These are phyloP conservation scores for Ciconia maguari DNA, from an alignment of 2,113 vertebrate species.

Conservation along the genomic window DNA sequence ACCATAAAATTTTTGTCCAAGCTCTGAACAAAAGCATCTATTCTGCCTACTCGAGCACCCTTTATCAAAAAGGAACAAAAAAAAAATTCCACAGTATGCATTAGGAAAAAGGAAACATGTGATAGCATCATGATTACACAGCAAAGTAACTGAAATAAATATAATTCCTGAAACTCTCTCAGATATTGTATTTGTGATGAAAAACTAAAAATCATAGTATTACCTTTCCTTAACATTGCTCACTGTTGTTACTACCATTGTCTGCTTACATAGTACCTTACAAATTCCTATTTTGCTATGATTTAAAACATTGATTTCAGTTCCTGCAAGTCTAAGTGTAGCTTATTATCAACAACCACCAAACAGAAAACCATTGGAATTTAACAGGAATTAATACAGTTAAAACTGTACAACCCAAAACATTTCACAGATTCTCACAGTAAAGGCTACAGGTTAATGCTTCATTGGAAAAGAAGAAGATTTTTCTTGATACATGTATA, in stretches of 20 bases:
- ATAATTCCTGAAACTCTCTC: neutral
- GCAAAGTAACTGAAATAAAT: neutral
- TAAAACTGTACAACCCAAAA: neutral
- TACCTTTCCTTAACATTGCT: neutral
- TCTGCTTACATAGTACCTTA: neutral
- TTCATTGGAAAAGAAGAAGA: neutral
- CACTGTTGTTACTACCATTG: neutral
- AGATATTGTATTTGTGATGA: neutral
- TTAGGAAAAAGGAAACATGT: neutral
- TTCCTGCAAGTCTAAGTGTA: neutral
- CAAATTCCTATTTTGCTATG: neutral
- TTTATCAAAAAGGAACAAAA: conserved; percentile 40
- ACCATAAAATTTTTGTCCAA: conserved; percentile 99
- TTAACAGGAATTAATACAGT: neutral
- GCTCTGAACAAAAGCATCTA: conserved; percentile 98
- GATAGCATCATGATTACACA: neutral
- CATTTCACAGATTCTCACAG: neutral
- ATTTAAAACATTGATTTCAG: neutral
- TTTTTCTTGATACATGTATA: neutral
- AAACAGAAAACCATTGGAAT: neutral
- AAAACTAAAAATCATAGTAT: neutral
- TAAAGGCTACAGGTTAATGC: neutral
- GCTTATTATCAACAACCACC: neutral
- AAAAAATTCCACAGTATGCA: neutral
- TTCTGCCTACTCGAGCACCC: conserved; percentile 90